A percentile compares a stretch with the other conserved stretches of the same genome.
phyloP scores from a whole-genome alignment of 1,140 invertebrate species.

The Aphis craccivora region DNA sequence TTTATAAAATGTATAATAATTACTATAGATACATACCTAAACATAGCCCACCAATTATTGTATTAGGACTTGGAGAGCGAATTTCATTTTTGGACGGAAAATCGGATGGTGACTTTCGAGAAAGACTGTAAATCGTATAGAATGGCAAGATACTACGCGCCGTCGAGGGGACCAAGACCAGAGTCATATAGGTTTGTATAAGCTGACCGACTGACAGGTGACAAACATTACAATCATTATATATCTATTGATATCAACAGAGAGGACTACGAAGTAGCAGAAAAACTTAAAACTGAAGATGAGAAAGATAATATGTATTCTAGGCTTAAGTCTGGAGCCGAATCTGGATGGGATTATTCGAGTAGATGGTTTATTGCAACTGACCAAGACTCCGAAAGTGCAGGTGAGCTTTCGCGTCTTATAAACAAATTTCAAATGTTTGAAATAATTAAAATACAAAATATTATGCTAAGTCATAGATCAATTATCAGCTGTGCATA shows the following conservation, averaged over 20 bases:
- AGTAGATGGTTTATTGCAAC: conserved; percentile 69
- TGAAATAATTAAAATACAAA: background rate
- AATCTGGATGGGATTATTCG: conserved; percentile 73
- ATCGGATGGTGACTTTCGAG: conserved; percentile 64
- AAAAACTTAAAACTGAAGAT: conserved; percentile 66
- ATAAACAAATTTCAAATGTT: too few species aligned
- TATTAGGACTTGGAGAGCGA: conserved; percentile 74
- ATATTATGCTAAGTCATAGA: conserved; percentile 60
- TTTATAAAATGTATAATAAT: conserved; percentile 64
- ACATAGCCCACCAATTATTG: too few species aligned
- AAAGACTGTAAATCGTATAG: conserved; percentile 68
- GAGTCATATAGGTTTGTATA: conserved; percentile 72
- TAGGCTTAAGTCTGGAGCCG: conserved; percentile 72
- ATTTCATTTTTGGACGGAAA: conserved; percentile 72
- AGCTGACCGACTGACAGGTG: too few species aligned
- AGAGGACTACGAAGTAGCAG: conserved; percentile 67
- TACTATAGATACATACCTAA: too few species aligned
- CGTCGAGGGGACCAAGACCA: conserved; percentile 74
- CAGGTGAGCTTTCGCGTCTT: background rate
- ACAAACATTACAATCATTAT: background rate
- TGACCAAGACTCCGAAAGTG: conserved; percentile 59
- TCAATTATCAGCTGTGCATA: conserved; percentile 69
- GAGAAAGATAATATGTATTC: conserved; percentile 78
- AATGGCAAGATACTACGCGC: conserved; percentile 69
- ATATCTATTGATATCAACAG: conserved; percentile 61